phyloP scores from a whole-genome alignment of 2,113 vertebrate species.

The Hypocryptadius cinnamomeus region DNA sequence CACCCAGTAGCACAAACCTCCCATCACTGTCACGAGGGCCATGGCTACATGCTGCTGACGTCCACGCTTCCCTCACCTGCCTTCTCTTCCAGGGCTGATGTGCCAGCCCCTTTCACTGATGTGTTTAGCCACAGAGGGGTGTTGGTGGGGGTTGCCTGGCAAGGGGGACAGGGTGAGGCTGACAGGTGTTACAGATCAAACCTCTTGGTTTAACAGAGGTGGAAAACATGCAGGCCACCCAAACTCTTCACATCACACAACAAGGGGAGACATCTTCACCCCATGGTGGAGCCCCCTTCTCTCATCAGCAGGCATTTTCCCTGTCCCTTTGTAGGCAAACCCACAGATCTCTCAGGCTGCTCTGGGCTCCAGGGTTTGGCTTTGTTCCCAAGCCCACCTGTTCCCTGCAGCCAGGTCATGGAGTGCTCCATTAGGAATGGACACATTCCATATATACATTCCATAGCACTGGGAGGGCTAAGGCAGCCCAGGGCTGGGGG shows the following conservation, averaged over 20 bases:
- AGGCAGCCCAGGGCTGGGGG: not conserved
- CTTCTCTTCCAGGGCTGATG: not conserved
- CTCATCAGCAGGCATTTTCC: not conserved
- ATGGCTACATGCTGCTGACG: fast-evolving
- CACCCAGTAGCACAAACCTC: not conserved
- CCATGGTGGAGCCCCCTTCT: not conserved
- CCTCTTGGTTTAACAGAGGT: not conserved
- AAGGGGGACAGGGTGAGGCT: not conserved
- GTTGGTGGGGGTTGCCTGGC: not conserved
- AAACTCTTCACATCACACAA: not conserved
- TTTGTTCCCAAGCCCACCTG: not conserved
- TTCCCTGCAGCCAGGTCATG: not conserved
- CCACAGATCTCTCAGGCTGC: not conserved
- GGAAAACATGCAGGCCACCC: not conserved
- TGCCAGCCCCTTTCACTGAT: fast-evolving
- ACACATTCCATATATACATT: too few relatives aligned
- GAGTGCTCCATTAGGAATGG: not conserved
- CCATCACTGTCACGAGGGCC: fast-evolving
- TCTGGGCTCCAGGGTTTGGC: not conserved
- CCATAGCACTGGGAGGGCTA: fast-evolving
- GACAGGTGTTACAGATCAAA: not conserved
- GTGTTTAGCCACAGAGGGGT: fast-evolving
- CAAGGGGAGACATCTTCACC: not conserved
- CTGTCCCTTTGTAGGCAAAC: not conserved
- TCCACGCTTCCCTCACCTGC: not conserved